Evolutionary conservation across 2,797 vertebrate genomes (phyloP), one percentile per base, ranked within the genome.

Genomic region (Sebastes cheni): DNA sequence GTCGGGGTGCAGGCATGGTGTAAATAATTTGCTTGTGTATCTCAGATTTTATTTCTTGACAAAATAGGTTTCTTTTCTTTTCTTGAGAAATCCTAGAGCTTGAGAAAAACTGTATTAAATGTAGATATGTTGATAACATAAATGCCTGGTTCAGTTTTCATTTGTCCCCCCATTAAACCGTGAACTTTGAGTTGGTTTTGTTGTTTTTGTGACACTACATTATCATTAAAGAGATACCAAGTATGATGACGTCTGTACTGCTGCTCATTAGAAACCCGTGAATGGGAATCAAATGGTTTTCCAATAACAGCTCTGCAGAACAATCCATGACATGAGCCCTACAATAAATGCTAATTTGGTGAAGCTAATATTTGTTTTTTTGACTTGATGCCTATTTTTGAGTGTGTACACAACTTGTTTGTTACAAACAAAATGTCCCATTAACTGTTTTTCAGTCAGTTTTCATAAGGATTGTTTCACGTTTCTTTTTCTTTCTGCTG

Each of bases 101-200:
- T 90, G 81, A 90, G 83, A 89, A 93, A 85, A 93, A 85, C 76
- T 95, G 94, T 94, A 95, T 94, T 94, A 95, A 95, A 95, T 95
- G 94, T 95, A 94, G 94, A 94, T 94, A 94, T 94, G 94, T 95
- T 91, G 82, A 95, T 95, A 94, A 91, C 86, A 89, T 82, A 61
- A 88, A 85, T 78, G 81, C 70, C 75, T 85, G 82, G 79, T 90
- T 90, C 77, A 27, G 84, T 89, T 92, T 92, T 92, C 72, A 83
- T 90, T 93, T 88, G 86, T 89, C 66, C 88, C 88, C 36, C 77
- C 69, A 89, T 92, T 92, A 89, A 92, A 92, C 67, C 22, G 1
- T 89, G 68, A 87, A 82, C 77, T 90, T 88, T 61, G 71, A 74
- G 30, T 76, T 73, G 64, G 23, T 80, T 80, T 72, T 80, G 27